Evolutionary conservation across 2,113 vertebrate genomes (phyloP).

Genomic region (Mormyrus lacerda): DNA sequence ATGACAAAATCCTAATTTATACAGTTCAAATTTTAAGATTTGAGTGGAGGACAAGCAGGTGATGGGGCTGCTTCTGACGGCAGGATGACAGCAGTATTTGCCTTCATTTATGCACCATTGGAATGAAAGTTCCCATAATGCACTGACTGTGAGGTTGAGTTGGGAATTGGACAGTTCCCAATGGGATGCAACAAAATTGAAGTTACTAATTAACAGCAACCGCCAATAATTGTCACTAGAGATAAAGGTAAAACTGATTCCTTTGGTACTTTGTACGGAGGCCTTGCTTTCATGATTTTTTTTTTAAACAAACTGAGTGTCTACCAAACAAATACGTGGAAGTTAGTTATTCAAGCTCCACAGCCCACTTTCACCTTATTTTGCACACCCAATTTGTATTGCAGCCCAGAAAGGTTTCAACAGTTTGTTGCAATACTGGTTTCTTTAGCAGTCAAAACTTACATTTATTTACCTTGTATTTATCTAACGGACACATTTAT

Average conservation of each 20-base stretch:
- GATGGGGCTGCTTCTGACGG: neutral
- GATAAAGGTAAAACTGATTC: neutral
- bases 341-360: neutral
- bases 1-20: neutral
- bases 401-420: neutral
- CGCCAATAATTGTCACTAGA: neutral
- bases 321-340: neutral
- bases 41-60: neutral
- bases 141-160: neutral
- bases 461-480: neutral
- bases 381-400: neutral
- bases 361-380: neutral
- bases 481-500: neutral
- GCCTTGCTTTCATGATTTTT: neutral
- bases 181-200: neutral
- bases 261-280: neutral
- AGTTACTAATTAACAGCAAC: neutral
- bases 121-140: neutral
- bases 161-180: neutral
- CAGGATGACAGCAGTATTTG: neutral
- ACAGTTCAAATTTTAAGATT: neutral
- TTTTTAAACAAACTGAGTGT: neutral
- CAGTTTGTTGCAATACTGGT: neutral
- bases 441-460: neutral
- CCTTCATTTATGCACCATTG: neutral